Conservation (phyloP, 2,888 invertebrate genomes). For the Selenia dentaria region DNA sequence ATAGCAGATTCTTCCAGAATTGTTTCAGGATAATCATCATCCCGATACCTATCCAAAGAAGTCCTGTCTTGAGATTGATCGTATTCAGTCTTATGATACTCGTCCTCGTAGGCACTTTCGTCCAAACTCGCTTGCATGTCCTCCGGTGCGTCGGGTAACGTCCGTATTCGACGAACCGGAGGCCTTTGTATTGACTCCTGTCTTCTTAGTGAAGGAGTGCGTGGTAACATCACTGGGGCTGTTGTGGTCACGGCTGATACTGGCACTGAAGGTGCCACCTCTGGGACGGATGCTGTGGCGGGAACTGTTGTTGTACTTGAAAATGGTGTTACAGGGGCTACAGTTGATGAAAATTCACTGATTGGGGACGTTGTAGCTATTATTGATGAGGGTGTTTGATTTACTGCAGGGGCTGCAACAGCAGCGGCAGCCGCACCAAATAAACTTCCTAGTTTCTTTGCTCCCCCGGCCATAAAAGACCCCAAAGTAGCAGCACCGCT, state of each 20-base stretch:
- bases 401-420: conserved; percentile 61
- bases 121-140: conserved; percentile 74
- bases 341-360: conserved; percentile 54
- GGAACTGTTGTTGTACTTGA: conserved; percentile 55
- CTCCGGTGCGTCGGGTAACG: conserved; percentile 78
- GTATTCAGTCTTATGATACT: conserved; percentile 81
- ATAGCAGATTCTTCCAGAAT: conserved; percentile 64
- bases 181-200: conserved; percentile 82
- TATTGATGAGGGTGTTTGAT: conserved; percentile 47
- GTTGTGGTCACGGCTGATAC: conserved; percentile 59
- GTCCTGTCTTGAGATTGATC: conserved; percentile 72
- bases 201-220: conserved; percentile 73
- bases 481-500: conserved; percentile 78
- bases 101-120: conserved; percentile 83
- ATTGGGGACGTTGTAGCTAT: conserved; percentile 45
- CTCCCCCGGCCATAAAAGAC: conserved; percentile 79
- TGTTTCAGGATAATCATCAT: conserved; percentile 72
- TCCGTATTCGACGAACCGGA: conserved; percentile 74
- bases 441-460: conserved; percentile 77
- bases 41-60: conserved; percentile 75
- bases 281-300: conserved; percentile 71
- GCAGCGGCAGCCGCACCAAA: conserved; percentile 80
- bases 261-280: conserved; percentile 64
- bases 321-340: conserved; percentile 62
- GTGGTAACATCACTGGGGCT: conserved; percentile 63